These are phyloP conservation scores for Idaea straminata DNA, from an alignment of 2,888 invertebrate genomes.

Conservation along the genomic window DNA sequence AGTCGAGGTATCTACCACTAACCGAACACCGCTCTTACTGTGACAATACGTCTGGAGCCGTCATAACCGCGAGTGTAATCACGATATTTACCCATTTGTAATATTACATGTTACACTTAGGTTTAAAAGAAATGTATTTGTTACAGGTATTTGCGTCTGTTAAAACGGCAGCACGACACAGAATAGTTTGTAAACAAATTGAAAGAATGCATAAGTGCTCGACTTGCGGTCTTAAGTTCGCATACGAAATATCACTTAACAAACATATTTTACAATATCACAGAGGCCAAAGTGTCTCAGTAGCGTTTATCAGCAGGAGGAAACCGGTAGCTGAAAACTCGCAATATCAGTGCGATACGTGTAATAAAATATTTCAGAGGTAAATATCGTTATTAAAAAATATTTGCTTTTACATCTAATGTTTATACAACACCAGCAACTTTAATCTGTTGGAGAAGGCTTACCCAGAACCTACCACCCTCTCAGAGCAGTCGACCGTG, in stretches of 20 bases:
- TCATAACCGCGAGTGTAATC: too few relatives aligned
- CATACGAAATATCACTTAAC: slow-evolving; percentile 70
- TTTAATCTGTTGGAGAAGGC: too few relatives aligned
- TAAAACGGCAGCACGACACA: slow-evolving; percentile 74
- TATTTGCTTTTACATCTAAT: not conserved
- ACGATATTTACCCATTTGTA: too few relatives aligned
- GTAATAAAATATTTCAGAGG: slow-evolving; percentile 82
- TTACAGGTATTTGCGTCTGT: slow-evolving; percentile 67
- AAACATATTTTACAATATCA: slow-evolving; percentile 70
- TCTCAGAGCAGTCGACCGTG: too few relatives aligned
- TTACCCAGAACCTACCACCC: too few relatives aligned
- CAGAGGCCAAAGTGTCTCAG: slow-evolving; percentile 66
- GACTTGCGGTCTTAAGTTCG: slow-evolving; percentile 66
- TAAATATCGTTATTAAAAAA: slow-evolving; percentile 30
- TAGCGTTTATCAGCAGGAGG: slow-evolving; percentile 57
- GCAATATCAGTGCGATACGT: slow-evolving; percentile 80
- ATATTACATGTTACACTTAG: too few relatives aligned
- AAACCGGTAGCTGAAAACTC: slow-evolving; percentile 45
- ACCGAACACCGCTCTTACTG: too few relatives aligned
- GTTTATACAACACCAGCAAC: not conserved
- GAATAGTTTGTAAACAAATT: slow-evolving; percentile 55
- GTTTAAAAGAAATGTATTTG: not conserved
- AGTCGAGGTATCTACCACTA: too few relatives aligned
- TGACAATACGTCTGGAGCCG: too few relatives aligned
- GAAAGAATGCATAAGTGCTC: slow-evolving; percentile 61